Evolutionary conservation across 2,888 invertebrate genomes (phyloP).

Genomic region (Brachylomia viminalis): DNA sequence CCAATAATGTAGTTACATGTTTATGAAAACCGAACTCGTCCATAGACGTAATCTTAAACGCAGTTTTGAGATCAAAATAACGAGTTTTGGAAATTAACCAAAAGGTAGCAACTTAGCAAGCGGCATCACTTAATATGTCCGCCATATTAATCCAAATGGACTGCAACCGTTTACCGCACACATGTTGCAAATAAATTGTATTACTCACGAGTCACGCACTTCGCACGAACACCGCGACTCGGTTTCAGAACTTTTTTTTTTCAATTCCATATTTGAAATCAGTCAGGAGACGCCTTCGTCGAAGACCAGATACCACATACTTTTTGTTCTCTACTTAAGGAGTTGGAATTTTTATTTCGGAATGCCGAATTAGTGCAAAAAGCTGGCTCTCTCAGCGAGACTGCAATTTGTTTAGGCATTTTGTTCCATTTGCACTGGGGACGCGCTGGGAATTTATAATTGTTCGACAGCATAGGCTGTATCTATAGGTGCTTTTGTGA

Average conservation of each 20-base stretch:
- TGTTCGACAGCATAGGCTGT: slow-evolving; percentile 77
- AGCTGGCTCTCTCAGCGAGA: slow-evolving; percentile 83
- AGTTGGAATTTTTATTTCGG: slow-evolving; percentile 90
- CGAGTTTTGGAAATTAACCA: slow-evolving; percentile 17
- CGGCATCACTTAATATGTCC: slow-evolving; percentile 32
- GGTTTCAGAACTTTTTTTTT: slow-evolving; percentile 77
- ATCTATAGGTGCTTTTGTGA: slow-evolving; percentile 67
- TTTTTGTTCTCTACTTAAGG: slow-evolving; percentile 85
- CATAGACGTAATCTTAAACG: too few relatives aligned
- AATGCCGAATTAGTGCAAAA: slow-evolving; percentile 91
- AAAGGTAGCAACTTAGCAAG: slow-evolving; percentile 15
- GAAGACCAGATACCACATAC: slow-evolving; percentile 78
- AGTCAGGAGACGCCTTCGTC: slow-evolving; percentile 76
- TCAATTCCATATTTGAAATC: slow-evolving; percentile 76
- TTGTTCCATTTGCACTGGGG: slow-evolving; percentile 85
- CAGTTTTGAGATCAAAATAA: not conserved
- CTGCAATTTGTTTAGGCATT: slow-evolving; percentile 89
- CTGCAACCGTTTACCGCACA: slow-evolving; percentile 57
- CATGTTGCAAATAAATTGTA: slow-evolving; percentile 65
- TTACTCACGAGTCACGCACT: slow-evolving; percentile 61
- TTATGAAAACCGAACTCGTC: not conserved
- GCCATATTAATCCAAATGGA: slow-evolving; percentile 55
- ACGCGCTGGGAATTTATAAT: slow-evolving; percentile 84
- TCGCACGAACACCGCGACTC: slow-evolving; percentile 68
- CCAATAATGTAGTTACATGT: too few relatives aligned